Evolutionary conservation across 2,797 vertebrate species (phyloP), one percentile per base, ranked within the genome.

Genomic region (Sus cebifrons): DNA sequence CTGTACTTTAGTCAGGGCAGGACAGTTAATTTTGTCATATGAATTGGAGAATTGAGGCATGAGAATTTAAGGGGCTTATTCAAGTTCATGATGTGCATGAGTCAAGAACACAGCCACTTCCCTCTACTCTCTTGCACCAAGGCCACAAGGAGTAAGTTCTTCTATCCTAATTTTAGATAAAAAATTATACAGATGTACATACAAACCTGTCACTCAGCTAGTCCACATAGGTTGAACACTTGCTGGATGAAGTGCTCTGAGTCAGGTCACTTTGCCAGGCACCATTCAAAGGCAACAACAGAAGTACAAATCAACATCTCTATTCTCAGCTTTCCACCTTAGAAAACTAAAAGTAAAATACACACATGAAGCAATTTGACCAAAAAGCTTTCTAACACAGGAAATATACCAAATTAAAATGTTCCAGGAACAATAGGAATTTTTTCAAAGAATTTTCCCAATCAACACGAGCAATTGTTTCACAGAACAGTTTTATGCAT

Each of bases 321-420:
- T 54, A 54, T 27, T 54, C 60, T 79, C 32, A 52, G 60, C 15
- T 73, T 52, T 29, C 15, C 6, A 15, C 62, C 3, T 7, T 36
- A 58, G 68, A 78, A 49, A 83, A 92, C 44, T 49, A 49, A 86
- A 89, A 85, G 58, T 54, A 89, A 85, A 91, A 78, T 16, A 54
- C 1, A 64, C 12, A 67, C 2, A 14, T 27, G 29, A 89, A 52
- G 27, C 27, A 75, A 25, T 84, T 17, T 25, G n/a, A 52, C 18
- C 73, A 74, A 49, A 58, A 68, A 62, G 49, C 29, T 49, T 6
- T 67, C 17, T 40, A 64, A 62, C 23, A 68, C 14, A 65, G 36
- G 29, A 86, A 89, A 60, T 20, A 54, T 2, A 25, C 21, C 67
- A 82, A 44, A 8, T 25, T 73, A 68, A 91, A 93, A 85, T 74